Conservation (phyloP, 2,113 vertebrate species). For the Neolamprologus devosi region DNA sequence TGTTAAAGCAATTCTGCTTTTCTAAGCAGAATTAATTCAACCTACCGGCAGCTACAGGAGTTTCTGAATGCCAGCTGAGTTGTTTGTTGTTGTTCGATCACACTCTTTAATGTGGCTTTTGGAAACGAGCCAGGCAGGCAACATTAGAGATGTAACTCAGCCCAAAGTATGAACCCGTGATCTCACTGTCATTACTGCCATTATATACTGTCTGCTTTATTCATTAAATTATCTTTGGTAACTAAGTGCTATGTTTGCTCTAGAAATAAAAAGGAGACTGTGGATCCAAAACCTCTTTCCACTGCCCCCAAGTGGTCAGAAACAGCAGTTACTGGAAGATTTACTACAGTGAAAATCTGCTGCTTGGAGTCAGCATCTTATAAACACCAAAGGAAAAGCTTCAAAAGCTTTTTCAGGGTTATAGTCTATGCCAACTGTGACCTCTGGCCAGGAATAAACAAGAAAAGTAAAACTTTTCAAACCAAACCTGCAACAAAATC, state of each 20-base stretch:
- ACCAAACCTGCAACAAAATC: background rate
- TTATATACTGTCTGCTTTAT: background rate
- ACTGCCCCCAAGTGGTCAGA: background rate
- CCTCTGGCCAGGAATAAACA: background rate
- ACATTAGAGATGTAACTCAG: background rate
- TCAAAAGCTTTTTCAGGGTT: background rate
- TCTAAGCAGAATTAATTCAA: background rate
- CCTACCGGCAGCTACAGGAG: background rate
- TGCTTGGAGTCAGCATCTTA: accelerated
- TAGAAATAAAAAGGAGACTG: background rate
- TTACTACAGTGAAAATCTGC: background rate
- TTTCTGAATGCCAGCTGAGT: background rate
- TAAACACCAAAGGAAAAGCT: background rate
- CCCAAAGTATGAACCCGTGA: background rate
- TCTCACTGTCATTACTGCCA: background rate
- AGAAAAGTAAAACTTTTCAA: background rate
- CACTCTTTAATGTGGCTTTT: background rate
- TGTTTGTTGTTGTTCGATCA: background rate
- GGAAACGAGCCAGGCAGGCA: background rate
- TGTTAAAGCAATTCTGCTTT: background rate
- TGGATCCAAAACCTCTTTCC: background rate
- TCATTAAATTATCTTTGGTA: background rate
- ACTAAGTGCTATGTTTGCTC: background rate
- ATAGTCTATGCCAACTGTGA: background rate
- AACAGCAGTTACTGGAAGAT: background rate